These are phyloP conservation scores for Chiroxiphia lanceolata DNA, from an alignment of 2,797 vertebrate species.

Conservation along the genomic window DNA sequence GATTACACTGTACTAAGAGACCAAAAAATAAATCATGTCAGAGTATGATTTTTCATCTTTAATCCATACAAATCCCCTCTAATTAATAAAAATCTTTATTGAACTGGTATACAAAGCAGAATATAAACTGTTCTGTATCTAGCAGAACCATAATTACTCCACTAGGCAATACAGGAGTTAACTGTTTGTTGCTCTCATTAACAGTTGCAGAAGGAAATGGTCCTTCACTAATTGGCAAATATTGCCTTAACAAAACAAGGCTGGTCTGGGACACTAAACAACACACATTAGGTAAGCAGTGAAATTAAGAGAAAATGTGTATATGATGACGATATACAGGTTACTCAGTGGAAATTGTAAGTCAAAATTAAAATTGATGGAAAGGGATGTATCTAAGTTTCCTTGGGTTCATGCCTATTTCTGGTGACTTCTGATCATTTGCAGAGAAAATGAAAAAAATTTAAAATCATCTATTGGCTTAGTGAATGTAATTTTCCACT, in stretches of 20 bases:
- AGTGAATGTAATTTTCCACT: background rate
- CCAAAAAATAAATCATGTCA: background rate
- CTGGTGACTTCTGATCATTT: background rate
- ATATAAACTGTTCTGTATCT: background rate
- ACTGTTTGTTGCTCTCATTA: conserved; percentile 4
- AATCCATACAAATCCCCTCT: background rate
- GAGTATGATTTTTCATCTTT: background rate
- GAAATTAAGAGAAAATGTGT: background rate
- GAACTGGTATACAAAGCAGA: background rate
- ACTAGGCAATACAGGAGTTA: background rate
- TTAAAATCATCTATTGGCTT: background rate
- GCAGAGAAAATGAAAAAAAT: background rate
- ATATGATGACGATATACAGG: background rate
- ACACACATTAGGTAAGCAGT: background rate
- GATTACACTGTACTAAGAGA: background rate
- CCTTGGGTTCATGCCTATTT: background rate
- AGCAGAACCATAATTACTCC: background rate
- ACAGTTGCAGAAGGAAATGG: background rate
- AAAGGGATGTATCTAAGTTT: background rate
- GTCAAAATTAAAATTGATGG: background rate
- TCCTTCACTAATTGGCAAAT: conserved; percentile 9
- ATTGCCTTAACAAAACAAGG: background rate
- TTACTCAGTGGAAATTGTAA: background rate
- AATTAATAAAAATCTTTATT: background rate
- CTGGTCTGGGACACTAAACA: background rate